A percentile compares a stretch with the other conserved stretches of the same genome.
Evolutionary conservation across 2,797 vertebrate genomes (phyloP).

Genomic region (Pogoniulus pusillus): DNA sequence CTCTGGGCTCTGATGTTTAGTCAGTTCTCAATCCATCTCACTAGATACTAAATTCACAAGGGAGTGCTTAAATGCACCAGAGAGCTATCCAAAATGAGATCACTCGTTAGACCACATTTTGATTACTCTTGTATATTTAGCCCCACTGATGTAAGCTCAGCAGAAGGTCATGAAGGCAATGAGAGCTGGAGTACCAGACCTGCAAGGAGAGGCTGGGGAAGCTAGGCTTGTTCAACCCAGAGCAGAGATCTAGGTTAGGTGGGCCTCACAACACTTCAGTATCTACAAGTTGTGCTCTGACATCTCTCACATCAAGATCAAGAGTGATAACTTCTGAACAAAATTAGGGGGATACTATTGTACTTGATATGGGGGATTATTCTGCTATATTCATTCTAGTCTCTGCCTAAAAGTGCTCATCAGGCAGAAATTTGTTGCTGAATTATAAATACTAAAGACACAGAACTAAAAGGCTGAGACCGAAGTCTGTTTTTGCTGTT

Average conservation of each 20-base stretch:
- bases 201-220: too few relatives aligned
- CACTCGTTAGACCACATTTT: background rate
- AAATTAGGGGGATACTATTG: background rate
- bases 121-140: background rate
- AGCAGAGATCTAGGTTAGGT: background rate
- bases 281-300: background rate
- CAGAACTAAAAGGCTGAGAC: background rate
- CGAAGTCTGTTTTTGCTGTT: background rate
- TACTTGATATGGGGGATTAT: background rate
- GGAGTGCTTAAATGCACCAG: background rate
- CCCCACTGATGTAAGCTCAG: background rate
- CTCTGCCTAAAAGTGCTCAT: background rate
- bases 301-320: background rate
- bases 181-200: background rate
- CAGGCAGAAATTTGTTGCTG: background rate
- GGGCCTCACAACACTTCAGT: background rate
- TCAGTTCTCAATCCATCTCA: too few relatives aligned
- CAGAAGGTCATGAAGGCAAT: background rate
- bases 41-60: background rate
- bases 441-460: background rate
- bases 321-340: background rate
- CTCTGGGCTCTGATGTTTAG: too few relatives aligned
- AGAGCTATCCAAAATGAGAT: background rate
- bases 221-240: too few relatives aligned
- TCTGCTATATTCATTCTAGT: background rate